Conservation (phyloP, 2,797 vertebrate species). For the Lacerta viridis region DNA sequence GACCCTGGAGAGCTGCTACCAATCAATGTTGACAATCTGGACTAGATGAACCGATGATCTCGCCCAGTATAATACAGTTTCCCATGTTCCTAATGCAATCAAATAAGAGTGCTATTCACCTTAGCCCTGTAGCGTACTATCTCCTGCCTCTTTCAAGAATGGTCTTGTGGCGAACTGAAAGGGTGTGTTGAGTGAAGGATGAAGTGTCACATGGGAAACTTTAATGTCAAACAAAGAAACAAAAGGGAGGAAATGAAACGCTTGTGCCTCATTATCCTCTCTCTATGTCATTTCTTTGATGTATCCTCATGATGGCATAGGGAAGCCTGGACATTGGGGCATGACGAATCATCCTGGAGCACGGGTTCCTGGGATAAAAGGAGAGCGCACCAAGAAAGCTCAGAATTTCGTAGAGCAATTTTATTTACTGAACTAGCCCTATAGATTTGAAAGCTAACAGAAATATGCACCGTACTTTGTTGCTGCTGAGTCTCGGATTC, state of each 20-base stretch:
- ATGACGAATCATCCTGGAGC: constrained; percentile 55
- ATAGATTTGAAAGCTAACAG: neutral
- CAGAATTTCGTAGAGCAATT: constrained; percentile 41
- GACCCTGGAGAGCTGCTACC: no score
- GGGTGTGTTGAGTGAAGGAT: constrained; percentile 45
- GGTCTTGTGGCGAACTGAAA: constrained; percentile 13
- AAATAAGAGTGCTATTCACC: neutral
- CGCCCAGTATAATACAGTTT: no score
- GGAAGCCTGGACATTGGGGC: constrained; percentile 28
- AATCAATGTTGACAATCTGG: no score
- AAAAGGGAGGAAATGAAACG: constrained; percentile 44
- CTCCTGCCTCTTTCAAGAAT: neutral
- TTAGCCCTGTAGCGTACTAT: neutral
- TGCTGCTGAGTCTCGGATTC: neutral
- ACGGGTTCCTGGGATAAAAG: constrained; percentile 54
- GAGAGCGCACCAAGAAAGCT: constrained; percentile 54
- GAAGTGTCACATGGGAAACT: constrained; percentile 42
- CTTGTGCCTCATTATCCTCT: constrained; percentile 55
- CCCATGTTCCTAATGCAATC: neutral
- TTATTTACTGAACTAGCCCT: constrained; percentile 51
- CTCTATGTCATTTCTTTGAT: constrained; percentile 67
- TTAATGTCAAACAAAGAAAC: constrained; percentile 28
- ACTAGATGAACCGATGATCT: no score
- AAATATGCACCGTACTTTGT: neutral
- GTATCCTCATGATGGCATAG: constrained; percentile 49